A percentile compares a stretch with the other conserved stretches of the same genome.
Evolutionary conservation across 2,113 vertebrate genomes (phyloP).

Genomic region (Vanacampus margaritifer): DNA sequence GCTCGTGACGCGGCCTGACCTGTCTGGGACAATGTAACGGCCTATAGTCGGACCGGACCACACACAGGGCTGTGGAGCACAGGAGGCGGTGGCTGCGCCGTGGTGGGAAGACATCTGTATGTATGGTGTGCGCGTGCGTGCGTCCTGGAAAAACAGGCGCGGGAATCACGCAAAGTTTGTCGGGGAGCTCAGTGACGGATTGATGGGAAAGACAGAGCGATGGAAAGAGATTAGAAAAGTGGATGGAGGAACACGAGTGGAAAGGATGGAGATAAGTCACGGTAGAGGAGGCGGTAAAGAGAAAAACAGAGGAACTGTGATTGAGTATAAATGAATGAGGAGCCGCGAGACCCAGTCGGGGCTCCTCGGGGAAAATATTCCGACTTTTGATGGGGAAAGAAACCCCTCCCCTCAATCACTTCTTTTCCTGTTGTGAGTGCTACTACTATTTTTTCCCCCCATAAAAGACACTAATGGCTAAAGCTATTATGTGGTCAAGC

Average conservation of each 20-base stretch:
- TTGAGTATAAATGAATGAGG: slow-evolving; percentile 52
- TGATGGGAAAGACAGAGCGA: slow-evolving; percentile 45
- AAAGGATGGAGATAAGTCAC: slow-evolving; percentile 19
- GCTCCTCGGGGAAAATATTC: slow-evolving; percentile 47
- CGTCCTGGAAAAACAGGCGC: slow-evolving; percentile 48
- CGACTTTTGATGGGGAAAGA: slow-evolving; percentile 27
- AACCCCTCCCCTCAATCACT: slow-evolving; percentile 14
- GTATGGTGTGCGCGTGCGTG: background rate
- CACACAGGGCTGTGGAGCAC: slow-evolving; percentile 53
- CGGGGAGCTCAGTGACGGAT: slow-evolving; percentile 43
- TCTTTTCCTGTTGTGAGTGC: slow-evolving; percentile 25
- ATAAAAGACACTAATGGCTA: slow-evolving; percentile 13
- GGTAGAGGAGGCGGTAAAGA: slow-evolving; percentile 21
- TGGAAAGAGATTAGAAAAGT: slow-evolving; percentile 15
- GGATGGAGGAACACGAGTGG: slow-evolving; percentile 11
- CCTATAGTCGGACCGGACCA: slow-evolving; percentile 69
- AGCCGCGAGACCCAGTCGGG: slow-evolving; percentile 43
- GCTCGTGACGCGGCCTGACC: slow-evolving; percentile 63
- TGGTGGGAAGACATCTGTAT: slow-evolving; percentile 8
- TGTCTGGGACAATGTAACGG: slow-evolving; percentile 73
- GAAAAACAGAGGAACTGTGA: slow-evolving; percentile 36
- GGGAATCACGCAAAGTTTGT: slow-evolving; percentile 45
- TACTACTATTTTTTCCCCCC: background rate
- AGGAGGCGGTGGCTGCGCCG: slow-evolving; percentile 27
- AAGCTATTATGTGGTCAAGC: slow-evolving; percentile 33